Evolutionary conservation across 2,797 vertebrate species (phyloP).

Genomic region (Intellagama lesueurii): DNA sequence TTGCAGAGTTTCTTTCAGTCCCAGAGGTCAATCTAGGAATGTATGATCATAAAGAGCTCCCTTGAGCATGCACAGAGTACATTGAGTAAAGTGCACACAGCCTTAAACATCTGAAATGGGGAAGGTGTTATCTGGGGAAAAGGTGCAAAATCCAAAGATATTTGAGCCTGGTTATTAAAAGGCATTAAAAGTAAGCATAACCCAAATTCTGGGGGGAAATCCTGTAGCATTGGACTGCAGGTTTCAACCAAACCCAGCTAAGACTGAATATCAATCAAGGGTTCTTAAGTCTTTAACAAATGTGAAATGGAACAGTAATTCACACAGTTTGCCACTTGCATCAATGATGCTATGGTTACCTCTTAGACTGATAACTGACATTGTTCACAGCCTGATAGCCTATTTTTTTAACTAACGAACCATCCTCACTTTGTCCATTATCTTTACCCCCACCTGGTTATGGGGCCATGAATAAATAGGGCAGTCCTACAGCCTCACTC

Average conservation of each 20-base stretch:
- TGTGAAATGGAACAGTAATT: neutral
- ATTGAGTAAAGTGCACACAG: neutral
- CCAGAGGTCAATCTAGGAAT: neutral
- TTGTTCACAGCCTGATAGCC: too few species aligned
- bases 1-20: neutral
- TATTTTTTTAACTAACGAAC: too few species aligned
- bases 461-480: too few species aligned
- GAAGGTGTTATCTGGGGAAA: neutral
- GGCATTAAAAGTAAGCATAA: neutral
- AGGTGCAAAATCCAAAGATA: neutral
- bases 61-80: neutral
- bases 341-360: too few species aligned
- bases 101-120: neutral
- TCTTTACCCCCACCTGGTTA: too few species aligned
- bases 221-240: neutral
- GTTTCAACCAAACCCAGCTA: neutral
- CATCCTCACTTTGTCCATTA: too few species aligned
- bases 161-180: neutral
- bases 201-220: too few species aligned
- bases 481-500: too few species aligned
- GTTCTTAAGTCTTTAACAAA: too few species aligned
- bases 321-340: neutral
- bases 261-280: too few species aligned
- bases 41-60: neutral
- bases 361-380: too few species aligned